These are phyloP conservation scores for Anoplius nigerrimus DNA, from an alignment of 2,888 invertebrate genomes.

Conservation along the genomic window DNA sequence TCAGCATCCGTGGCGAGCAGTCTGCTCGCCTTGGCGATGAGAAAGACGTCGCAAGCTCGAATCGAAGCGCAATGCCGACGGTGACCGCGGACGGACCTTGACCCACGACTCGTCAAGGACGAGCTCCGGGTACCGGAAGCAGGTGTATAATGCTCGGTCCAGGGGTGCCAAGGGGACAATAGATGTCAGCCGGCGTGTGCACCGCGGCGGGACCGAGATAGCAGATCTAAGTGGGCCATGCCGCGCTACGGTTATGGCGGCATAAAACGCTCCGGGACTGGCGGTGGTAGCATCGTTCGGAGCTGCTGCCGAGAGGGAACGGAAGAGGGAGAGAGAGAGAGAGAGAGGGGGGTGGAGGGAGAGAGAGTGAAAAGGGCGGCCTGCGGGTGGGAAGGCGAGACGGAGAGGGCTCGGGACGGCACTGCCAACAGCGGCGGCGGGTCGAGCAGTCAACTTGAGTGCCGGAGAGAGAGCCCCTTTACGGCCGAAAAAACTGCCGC, in stretches of 20 bases:
- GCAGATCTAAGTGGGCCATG: constrained; percentile 75
- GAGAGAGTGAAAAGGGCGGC: background rate
- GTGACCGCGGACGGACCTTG: constrained; percentile 39
- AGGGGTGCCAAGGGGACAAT: constrained; percentile 64
- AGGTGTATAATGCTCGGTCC: constrained; percentile 46
- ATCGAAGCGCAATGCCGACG: too few relatives aligned
- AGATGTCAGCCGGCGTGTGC: constrained; percentile 63
- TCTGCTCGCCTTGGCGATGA: too few relatives aligned
- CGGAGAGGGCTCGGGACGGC: background rate
- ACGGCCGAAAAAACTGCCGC: constrained; percentile 73
- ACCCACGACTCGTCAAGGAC: constrained; percentile 53
- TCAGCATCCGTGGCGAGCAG: too few relatives aligned
- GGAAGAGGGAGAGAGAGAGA: background rate
- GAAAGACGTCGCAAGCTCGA: too few relatives aligned
- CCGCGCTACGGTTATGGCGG: constrained; percentile 73
- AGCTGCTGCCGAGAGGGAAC: background rate
- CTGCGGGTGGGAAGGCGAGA: too few relatives aligned
- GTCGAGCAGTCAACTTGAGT: constrained; percentile 63
- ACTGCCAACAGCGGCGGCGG: constrained; percentile 41
- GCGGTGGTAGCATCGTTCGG: constrained; percentile 31
- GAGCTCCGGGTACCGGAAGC: constrained; percentile 38
- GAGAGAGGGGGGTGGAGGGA: too few relatives aligned
- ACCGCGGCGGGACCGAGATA: constrained; percentile 67
- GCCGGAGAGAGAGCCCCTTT: constrained; percentile 68
- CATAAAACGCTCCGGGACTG: constrained; percentile 71